Base-by-base conservation (phyloP, 2,888 invertebrate species). In the Ectemnius cavifrons region DNA sequence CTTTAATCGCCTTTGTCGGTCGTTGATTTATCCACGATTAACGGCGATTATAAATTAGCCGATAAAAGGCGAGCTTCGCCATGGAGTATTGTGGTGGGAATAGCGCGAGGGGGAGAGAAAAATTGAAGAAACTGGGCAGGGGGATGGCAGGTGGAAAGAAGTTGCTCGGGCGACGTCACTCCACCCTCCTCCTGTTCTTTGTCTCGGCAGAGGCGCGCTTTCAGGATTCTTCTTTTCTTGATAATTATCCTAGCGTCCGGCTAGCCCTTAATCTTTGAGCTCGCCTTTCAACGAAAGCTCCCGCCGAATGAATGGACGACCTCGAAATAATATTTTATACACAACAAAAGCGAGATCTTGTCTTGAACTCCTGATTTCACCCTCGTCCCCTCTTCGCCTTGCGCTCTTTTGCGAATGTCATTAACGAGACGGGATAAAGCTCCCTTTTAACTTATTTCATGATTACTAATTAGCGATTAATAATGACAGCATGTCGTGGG, bases 301-400 rank as follows among this genome's bases (percentile, higher is more conserved):
- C 81, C 83, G 76, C 81, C 80, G 80, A 84, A 86, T 88, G 87
- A 88, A 89, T 87, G 83, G 85, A 83, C 82, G 80, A 78, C 73
- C 81, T 81, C 84, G 81, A 88, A 88, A 88, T 88, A 88, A 88
- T 88, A 89, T 88, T 88, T 88, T 88, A 87, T 86, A 86, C 84
- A 84, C 85, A 88, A 89, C 88, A 89, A 88, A 85, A 85, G 84
- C 73, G 78, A 65, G 49, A 64, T 68, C 60, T 71, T 63, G 72
- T 70, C 64, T 28, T 63, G 62, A 60, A 37, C 18, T 59, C 57
- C 14, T 49, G 18, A 71, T 67, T 62, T 67, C 75, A 67, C 73
- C 78, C 59, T 64, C 63, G 20, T 62, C 72, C 61, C 59, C 81
- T 80, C 82, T 60, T 62, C 61, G 20, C 65, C 69, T 67, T 45